Conservation (phyloP, 1,140 invertebrate genomes). For the Eciton burchellii region DNA sequence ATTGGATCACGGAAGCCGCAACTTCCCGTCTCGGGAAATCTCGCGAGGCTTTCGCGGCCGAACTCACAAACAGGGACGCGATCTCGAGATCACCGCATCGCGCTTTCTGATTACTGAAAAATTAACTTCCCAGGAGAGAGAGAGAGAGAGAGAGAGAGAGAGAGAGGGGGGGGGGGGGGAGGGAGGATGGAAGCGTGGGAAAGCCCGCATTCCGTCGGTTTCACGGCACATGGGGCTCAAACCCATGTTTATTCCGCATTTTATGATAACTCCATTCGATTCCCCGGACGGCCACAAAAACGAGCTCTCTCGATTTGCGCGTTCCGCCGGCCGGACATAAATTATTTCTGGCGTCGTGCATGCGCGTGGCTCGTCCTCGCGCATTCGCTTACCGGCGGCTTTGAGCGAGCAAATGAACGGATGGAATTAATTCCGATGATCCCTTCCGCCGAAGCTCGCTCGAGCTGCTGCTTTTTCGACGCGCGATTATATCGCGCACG, state of each 20-base stretch:
- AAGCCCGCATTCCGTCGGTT: neutral
- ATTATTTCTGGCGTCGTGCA: conserved; percentile 8
- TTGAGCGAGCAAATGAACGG: neutral
- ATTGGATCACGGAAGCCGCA: conserved; percentile 56
- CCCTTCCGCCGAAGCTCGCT: neutral
- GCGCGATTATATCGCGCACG: conserved; percentile 6
- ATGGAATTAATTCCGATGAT: conserved; percentile 8
- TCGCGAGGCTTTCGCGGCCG: conserved; percentile 59
- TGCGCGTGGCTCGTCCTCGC: neutral
- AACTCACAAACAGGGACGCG: conserved; percentile 44
- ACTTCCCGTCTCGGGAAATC: conserved; percentile 60
- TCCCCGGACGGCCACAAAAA: neutral
- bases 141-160: neutral
- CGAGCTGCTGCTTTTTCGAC: conserved; percentile 14
- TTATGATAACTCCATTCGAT: neutral
- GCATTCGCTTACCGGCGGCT: neutral
- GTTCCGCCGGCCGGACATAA: neutral
- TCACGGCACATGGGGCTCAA: neutral
- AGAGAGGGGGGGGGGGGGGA: neutral
- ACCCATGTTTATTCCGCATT: neutral
- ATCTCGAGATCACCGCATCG: conserved; percentile 22
- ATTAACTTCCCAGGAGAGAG: neutral
- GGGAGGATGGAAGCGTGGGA: neutral
- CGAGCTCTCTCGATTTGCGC: conserved; percentile 9
- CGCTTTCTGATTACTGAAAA: conserved; percentile 27